Base-by-base conservation (phyloP, 2,888 invertebrate genomes). In the Xestia xanthographa region DNA sequence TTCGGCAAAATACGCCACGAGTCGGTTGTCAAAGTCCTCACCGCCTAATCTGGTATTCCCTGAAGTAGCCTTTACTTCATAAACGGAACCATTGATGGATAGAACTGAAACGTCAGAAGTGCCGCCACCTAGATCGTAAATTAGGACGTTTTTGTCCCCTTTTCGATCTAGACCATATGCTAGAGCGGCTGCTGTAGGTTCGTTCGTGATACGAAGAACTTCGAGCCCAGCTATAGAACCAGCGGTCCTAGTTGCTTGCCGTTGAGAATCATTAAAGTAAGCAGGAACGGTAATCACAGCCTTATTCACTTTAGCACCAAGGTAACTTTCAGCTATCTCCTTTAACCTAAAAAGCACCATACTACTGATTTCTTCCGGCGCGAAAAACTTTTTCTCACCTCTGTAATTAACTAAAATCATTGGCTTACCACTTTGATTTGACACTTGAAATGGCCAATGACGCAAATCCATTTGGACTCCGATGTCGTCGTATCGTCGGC, bases 251-350 rank as follows among this genome's bases (percentile, higher is more conserved):
- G 94, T 95, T 0, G 95, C 94, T 71, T 94, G 93, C 0, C 95
- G 90, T 72, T 95, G 95, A 1, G 92, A 85, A 72, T 94, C 93
- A 66, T 91, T 94, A 80, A 95, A 95, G 86, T 95, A 94, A 56
- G 94, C 94, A 0, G 95, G 95, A 11, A 95, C 95, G 2, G 95
- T 94, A 4, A 95, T 91, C 34, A 95, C 95, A 0, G 94, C 95
- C 50, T 92, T 92, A 38, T 92, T 89, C 0, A 95, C 93, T 77
- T 88, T 89, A 63, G 71, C 80, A n/a, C 91, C 92, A 48, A 95
- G 82, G 87, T 92, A 92, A 26, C 77, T 83, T 79, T 95, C 95
- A 8, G 95, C 94, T 1, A 92, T 79, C 85, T 93, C 91, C 80
- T 95, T 95, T 90, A 95, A 92, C 85, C 90, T 93, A 82, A 87